Conservation (phyloP, 2,797 vertebrate species). For the Ambastaia sidthimunki region DNA sequence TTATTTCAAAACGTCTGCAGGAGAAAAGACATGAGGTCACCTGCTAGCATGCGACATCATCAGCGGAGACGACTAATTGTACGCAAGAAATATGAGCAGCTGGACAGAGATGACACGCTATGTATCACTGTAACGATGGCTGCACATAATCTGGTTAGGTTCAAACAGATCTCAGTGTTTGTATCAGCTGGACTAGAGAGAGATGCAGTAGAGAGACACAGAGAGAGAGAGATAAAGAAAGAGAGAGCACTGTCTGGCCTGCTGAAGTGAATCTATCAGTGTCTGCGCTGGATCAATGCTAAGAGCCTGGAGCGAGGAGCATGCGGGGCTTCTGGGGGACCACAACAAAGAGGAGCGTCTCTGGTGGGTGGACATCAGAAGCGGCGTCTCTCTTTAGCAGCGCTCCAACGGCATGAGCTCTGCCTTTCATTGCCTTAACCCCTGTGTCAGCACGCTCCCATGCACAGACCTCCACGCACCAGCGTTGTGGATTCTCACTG, state of each 20-base stretch:
- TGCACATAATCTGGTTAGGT: conserved; percentile 27
- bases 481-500: conserved; percentile 50
- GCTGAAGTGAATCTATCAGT: conserved; percentile 78
- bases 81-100: conserved; percentile 40
- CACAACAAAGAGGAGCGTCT: conserved; percentile 79
- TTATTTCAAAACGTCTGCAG: neutral
- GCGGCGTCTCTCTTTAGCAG: conserved; percentile 76
- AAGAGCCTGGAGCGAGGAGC: conserved; percentile 74
- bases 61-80: conserved; percentile 37
- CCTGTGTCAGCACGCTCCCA: conserved; percentile 65
- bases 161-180: conserved; percentile 33
- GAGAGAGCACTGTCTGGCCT: conserved; percentile 60
- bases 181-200: neutral
- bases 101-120: conserved; percentile 35
- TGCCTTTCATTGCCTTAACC: conserved; percentile 79
- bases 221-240: conserved; percentile 21
- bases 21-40: conserved; percentile 9
- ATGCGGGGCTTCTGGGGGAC: conserved; percentile 75
- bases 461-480: conserved; percentile 67
- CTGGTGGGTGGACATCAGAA: conserved; percentile 82
- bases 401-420: conserved; percentile 75
- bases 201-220: neutral
- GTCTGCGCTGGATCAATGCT: conserved; percentile 76
- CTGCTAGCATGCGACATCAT: conserved; percentile 9
- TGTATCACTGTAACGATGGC: conserved; percentile 30